These are phyloP conservation scores for Aythya baeri DNA, from an alignment of 2,113 vertebrate species.

Conservation along the genomic window DNA sequence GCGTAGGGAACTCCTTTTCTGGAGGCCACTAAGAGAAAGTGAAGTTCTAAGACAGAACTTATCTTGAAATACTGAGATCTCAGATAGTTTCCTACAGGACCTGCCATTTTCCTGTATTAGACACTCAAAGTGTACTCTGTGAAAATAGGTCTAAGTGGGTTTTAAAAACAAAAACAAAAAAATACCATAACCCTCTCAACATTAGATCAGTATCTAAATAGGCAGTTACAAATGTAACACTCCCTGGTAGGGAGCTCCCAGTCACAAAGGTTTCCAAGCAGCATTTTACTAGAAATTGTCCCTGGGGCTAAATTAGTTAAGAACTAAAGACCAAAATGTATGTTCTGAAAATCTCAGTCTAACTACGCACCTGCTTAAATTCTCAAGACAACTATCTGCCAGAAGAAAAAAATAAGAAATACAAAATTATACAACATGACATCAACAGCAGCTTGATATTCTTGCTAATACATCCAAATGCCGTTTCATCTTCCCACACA, in stretches of 20 bases:
- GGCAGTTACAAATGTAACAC: neutral
- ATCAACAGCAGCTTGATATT: neutral
- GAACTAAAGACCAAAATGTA: neutral
- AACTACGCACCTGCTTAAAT: neutral
- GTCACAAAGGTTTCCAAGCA: neutral
- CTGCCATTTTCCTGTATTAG: neutral
- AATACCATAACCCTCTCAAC: neutral
- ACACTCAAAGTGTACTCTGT: neutral
- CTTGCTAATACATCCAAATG: neutral
- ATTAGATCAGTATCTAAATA: neutral
- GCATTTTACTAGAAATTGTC: neutral
- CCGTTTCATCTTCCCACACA: fast-evolving
- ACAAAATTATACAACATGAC: neutral
- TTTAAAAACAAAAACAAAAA: neutral
- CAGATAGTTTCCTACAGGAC: neutral
- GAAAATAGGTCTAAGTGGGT: neutral
- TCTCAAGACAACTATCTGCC: neutral
- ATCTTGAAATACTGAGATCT: neutral
- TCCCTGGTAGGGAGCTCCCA: neutral
- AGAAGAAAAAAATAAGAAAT: neutral
- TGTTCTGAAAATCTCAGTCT: neutral
- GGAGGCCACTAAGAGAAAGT: neutral
- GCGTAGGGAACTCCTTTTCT: neutral
- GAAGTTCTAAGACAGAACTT: neutral
- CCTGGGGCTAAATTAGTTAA: neutral